Evolutionary conservation across 2,888 invertebrate genomes (phyloP), one percentile per base, ranked within the genome.

Genomic region (Brachynemurus nebulosus): DNA sequence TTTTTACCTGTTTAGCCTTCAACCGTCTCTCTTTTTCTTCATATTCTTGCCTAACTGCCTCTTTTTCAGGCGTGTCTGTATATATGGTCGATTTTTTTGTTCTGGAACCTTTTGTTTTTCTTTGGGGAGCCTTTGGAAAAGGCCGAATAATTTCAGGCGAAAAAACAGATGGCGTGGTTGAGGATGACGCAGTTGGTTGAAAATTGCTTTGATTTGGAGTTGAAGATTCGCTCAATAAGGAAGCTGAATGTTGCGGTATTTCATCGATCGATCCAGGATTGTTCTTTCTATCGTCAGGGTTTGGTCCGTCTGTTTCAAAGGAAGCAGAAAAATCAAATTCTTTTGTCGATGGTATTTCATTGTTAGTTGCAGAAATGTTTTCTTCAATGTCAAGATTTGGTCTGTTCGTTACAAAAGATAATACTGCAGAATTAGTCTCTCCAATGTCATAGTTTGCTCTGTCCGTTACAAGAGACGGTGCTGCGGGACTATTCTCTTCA

Each of bases 51-150:
- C 49, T 51, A 19, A 53, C 33, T 23, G 40, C 49, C 23, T 52
- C 50, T 45, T 52, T 53, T 37, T 52, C 51, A 5, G 52, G 53
- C 11, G 52, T 50, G 36, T 54, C 49, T 19, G 46, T 48, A 35
- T 48, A 45, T 40, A 46, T 42, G 9, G 46, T 39, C 18, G 46
- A 42, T 34, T 46, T 49, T 42, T 48, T 44, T 25, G n/a, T 48
- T 46, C 46, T 47, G 21, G 44, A 17, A 37, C 38, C 12, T 46
- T 42, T 43, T 40, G 41, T 44, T 46, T 46, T 49, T 44, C 49
- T 44, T 41, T 27, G 43, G 23, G 38, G 27, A 46, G 45, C 47
- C 17, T 47, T 49, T 36, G 49, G 49, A 39, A 42, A 48, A 38
- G 47, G 47, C 19, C 46, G 45, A 36, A 48, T 42, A 40, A 41